Conservation (phyloP, 2,888 invertebrate species). For the Ceriagrion tenellum region DNA sequence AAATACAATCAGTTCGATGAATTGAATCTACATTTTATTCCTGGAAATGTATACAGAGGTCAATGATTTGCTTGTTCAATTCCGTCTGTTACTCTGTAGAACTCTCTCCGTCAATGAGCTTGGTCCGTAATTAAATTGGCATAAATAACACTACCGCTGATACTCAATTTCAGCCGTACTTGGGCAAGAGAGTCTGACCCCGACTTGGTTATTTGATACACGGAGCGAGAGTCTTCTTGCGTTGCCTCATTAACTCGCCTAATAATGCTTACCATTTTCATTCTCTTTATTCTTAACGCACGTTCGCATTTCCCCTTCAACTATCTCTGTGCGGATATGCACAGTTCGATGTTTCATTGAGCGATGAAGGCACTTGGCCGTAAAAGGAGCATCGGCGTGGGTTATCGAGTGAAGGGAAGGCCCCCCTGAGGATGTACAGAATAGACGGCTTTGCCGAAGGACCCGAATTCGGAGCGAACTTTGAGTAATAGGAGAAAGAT, state of each 20-base stretch:
- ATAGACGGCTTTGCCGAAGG: neutral
- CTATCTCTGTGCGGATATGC: neutral
- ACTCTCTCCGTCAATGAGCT: too few relatives aligned
- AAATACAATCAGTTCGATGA: too few relatives aligned
- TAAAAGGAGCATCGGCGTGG: neutral
- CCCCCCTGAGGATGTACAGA: neutral
- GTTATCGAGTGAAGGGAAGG: neutral
- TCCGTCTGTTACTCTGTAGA: too few relatives aligned
- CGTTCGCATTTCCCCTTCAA: neutral
- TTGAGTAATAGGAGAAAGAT: constrained; percentile 51
- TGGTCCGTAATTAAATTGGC: too few relatives aligned
- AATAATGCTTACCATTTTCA: neutral
- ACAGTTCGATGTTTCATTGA: neutral
- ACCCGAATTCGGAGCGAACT: neutral
- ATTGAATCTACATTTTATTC: too few relatives aligned
- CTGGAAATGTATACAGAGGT: too few relatives aligned
- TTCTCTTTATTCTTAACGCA: neutral
- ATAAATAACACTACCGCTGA: too few relatives aligned
- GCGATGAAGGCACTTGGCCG: neutral
- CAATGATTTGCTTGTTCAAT: too few relatives aligned
- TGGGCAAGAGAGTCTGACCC: neutral
- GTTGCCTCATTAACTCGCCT: too few relatives aligned
- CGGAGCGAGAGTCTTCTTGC: too few relatives aligned
- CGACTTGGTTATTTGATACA: too few relatives aligned
- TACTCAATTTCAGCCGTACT: too few relatives aligned